Conservation (phyloP, 2,113 vertebrate genomes). For the Thermophis baileyi region DNA sequence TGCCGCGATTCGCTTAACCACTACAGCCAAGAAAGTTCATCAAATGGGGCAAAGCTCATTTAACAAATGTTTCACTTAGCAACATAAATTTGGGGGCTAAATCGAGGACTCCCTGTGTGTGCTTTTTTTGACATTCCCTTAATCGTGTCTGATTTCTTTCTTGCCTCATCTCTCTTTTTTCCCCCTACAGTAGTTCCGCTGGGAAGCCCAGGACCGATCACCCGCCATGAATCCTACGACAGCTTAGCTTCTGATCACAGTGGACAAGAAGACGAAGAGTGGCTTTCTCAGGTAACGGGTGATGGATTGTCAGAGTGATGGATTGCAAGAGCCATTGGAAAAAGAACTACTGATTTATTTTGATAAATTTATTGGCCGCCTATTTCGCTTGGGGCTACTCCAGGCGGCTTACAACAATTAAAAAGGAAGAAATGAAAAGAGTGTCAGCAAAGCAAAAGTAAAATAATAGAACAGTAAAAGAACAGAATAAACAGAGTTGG, state of each 20-base stretch:
- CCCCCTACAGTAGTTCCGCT: constrained; percentile 77
- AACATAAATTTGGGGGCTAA: neutral
- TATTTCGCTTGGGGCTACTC: neutral
- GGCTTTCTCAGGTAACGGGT: constrained; percentile 92
- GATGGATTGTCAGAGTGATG: neutral
- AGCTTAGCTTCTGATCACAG: constrained; percentile 92
- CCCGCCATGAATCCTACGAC: constrained; percentile 90
- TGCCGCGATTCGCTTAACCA: too few relatives aligned
- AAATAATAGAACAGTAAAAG: neutral
- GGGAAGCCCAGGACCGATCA: constrained; percentile 88
- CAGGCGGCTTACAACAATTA: neutral
- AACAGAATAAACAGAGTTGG: neutral
- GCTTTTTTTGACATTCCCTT: neutral
- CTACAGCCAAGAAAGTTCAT: neutral
- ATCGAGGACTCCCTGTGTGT: neutral
- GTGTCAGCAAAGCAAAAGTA: neutral
- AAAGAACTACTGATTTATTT: neutral
- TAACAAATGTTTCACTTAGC: neutral
- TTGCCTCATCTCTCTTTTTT: neutral
- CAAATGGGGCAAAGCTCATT: neutral
- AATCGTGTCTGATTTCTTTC: neutral
- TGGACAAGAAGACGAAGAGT: constrained; percentile 93
- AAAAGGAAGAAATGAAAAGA: neutral
- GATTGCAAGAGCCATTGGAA: neutral
- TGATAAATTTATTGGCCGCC: neutral